phyloP scores from a whole-genome alignment of 1,140 invertebrate species.

The Lamellibrachia luymesi region DNA sequence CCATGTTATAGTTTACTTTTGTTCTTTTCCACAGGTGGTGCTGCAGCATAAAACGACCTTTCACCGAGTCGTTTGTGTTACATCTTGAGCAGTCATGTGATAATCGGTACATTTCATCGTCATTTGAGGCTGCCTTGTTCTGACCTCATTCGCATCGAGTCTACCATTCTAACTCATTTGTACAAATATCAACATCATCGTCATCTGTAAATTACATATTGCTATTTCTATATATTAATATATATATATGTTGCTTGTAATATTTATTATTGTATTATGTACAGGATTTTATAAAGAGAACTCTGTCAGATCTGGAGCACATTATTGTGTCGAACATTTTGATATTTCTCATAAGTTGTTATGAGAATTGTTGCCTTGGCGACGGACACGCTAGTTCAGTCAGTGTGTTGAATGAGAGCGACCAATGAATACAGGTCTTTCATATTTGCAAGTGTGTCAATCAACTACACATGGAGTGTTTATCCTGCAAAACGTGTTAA shows the following conservation, averaged over 20 bases:
- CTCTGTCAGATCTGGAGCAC: background rate
- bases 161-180: background rate
- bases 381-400: background rate
- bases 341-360: background rate
- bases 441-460: background rate
- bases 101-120: background rate
- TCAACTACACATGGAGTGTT: background rate
- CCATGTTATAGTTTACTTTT: too few relatives aligned
- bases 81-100: background rate
- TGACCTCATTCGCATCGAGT: background rate
- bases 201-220: slow-evolving; percentile 6
- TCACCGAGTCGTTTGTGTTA: background rate
- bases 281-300: background rate
- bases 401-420: background rate
- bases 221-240: slow-evolving; percentile 2
- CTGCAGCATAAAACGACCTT: background rate
- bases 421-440: background rate
- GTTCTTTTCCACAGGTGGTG: background rate
- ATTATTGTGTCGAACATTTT: background rate
- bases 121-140: background rate
- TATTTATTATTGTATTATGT: background rate
- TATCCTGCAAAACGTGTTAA: too few relatives aligned
- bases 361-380: background rate
- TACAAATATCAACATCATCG: background rate
- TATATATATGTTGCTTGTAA: slow-evolving; percentile 6